Base-by-base conservation (phyloP, 1,140 invertebrate genomes). In the Saccostrea cuccullata region DNA sequence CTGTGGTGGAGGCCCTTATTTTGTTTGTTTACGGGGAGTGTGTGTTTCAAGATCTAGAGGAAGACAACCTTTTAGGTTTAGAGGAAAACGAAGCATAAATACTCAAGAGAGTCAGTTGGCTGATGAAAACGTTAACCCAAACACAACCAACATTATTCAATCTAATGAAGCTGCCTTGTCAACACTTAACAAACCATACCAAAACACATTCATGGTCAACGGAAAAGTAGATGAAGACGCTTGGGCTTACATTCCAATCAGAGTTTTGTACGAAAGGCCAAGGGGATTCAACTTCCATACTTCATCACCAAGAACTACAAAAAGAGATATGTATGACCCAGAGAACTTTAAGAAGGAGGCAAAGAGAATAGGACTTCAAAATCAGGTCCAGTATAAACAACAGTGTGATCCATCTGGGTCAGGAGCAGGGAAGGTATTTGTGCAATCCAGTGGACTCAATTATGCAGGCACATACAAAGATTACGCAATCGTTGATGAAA, bases 391-490 rank as follows among this genome's bases (percentile, higher is more conserved):
- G 26, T 77, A 77, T 6, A 77, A 26, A 17, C 70, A 77, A 12
- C 70, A 77, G 26, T 77, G 70, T 36, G 4, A 11, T 26, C 70
- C 70, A 1, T 77, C 70, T 30, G 70, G 70, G 12, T 87, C 86
- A 23, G 86, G 86, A n/a, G 82, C 85, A 55, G 36, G 70, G 6
- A 89, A 89, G 23, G 47, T 89, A 60, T 85, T 83, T 36, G 56
- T 89, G 17, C 86, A 87, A 47, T 85, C 89, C 17, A 30, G 86
- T 82, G 89, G 89, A 30, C 82, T 89, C 12, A 84, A 89, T 55
- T 89, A 89, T 70, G 83, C 55, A 23, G 89, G 89, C 4, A 89
- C 58, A 82, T 89, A 89, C 73, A 89, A 89, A 26, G 89, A 89
- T 64, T 89, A 82, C 67, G 47, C 56, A 26, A 55, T 70, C 3